These are phyloP conservation scores for human DNA, from an alignment of 2,113 vertebrate genomes.

Conservation along the genomic window GRCh38 chr6:29285001-29285500, in stretches of 20 bases:
- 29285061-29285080: neutral
- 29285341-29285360: neutral
- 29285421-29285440: neutral
- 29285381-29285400: neutral
- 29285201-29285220: neutral
- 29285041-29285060: neutral
- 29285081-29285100: neutral
- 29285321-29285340: neutral
- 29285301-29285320: neutral
- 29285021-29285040: neutral
- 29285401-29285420: neutral
- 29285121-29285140: neutral
- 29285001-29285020: neutral
- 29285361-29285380: neutral
- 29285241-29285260: neutral
- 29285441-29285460: neutral
- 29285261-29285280: neutral
- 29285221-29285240: neutral
- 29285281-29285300: neutral
- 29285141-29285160: neutral
- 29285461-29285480: neutral
- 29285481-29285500: neutral
- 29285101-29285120: neutral
- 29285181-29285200: neutral
- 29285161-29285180: neutral